phyloP scores from a whole-genome alignment of 2,797 vertebrate genomes.

The Pristis pectinata region DNA sequence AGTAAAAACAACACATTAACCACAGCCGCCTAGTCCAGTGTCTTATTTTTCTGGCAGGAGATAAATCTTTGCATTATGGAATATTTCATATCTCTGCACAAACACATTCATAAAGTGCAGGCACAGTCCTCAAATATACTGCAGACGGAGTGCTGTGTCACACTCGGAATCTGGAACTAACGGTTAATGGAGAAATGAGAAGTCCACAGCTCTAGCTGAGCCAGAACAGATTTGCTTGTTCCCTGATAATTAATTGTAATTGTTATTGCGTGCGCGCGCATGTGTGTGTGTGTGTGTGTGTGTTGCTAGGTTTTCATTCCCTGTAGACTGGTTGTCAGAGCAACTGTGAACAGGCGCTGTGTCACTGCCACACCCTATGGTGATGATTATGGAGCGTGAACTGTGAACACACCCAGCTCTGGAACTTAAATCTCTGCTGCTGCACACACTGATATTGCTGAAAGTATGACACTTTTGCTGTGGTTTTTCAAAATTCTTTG shows the following conservation, averaged over 20 bases:
- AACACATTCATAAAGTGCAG: not conserved
- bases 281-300: too few species aligned
- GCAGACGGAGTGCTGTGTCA: not conserved
- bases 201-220: too few species aligned
- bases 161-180: not conserved
- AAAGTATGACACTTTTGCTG: not conserved
- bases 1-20: not conserved
- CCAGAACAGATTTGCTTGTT: not conserved
- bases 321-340: not conserved
- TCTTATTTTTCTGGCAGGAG: not conserved
- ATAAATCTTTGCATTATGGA: not conserved
- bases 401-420: not conserved
- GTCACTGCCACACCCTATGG: not conserved
- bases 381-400: not conserved
- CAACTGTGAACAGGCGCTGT: not conserved
- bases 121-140: not conserved
- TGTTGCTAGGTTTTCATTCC: not conserved
- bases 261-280: too few species aligned
- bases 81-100: not conserved
- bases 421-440: not conserved
- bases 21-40: not conserved
- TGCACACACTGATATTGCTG: not conserved
- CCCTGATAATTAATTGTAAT: not conserved
- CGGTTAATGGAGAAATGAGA: not conserved
- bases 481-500: not conserved